Conservation (phyloP, 2,888 invertebrate genomes). For the Poecilobothrus nobilitatus region DNA sequence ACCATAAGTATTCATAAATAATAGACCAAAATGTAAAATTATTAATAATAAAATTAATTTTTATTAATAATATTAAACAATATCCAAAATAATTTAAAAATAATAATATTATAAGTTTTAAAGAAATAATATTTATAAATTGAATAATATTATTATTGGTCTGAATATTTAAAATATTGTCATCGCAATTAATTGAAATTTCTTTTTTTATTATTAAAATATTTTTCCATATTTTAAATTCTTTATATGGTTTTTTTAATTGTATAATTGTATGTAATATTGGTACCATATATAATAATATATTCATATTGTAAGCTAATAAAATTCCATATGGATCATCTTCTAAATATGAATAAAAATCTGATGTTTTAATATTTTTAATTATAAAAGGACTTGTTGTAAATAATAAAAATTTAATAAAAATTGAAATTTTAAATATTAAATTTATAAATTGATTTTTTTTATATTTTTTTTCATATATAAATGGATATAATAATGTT, state of each 20-base stretch:
- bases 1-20: neutral
- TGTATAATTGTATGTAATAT: too few species aligned
- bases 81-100: neutral
- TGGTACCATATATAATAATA: neutral
- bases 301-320: neutral
- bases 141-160: too few species aligned
- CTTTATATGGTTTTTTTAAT: too few species aligned
- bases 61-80: neutral
- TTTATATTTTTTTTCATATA: neutral
- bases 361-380: too few species aligned
- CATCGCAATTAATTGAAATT: neutral
- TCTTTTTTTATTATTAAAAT: neutral
- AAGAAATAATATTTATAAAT: too few species aligned
- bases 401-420: neutral
- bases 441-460: neutral
- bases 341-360: too few species aligned
- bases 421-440: neutral
- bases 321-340: too few species aligned
- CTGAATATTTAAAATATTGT: neutral
- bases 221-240: too few species aligned
- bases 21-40: neutral
- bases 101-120: neutral
- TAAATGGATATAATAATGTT: neutral
- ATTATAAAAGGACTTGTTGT: neutral
- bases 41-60: neutral